Conservation (phyloP, 2,113 vertebrate species). For the Daphoenositta chrysoptera region DNA sequence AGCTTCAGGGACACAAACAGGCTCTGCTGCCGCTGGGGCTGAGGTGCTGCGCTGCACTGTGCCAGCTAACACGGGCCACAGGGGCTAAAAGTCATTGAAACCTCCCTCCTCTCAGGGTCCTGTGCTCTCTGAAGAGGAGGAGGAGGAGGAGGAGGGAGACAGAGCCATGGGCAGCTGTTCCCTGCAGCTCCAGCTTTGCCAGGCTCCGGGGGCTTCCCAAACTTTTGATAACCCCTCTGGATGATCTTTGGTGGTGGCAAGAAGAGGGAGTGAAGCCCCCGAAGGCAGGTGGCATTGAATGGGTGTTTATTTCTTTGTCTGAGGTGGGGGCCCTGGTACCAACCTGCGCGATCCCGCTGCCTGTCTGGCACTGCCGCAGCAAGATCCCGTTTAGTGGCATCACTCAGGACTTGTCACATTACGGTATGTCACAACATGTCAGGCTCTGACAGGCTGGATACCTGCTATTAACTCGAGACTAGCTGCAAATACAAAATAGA, state of each 20-base stretch:
- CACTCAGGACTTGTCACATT: constrained; percentile 62
- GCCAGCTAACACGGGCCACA: fast-evolving
- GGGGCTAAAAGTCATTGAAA: background rate
- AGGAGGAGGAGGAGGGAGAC: background rate
- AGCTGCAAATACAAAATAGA: constrained; percentile 49
- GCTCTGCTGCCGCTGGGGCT: background rate
- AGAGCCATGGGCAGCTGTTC: background rate
- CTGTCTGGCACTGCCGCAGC: constrained; percentile 3
- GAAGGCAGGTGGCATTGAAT: background rate
- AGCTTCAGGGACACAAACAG: background rate
- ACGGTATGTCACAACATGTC: constrained; percentile 61
- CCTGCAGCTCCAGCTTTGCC: background rate
- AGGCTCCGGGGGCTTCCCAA: background rate
- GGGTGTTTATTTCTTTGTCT: background rate
- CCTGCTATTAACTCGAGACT: constrained; percentile 58
- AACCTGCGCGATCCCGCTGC: background rate
- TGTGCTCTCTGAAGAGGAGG: background rate
- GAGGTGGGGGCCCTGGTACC: background rate
- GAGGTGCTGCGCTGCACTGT: background rate
- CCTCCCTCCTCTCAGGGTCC: background rate
- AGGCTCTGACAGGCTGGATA: constrained; percentile 66
- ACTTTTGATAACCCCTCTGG: fast-evolving
- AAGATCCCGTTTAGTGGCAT: constrained; percentile 49
- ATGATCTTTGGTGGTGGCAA: background rate
- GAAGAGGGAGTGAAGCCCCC: fast-evolving